Base-by-base conservation (phyloP, 2,113 vertebrate species). In the Leuciscus idus region DNA sequence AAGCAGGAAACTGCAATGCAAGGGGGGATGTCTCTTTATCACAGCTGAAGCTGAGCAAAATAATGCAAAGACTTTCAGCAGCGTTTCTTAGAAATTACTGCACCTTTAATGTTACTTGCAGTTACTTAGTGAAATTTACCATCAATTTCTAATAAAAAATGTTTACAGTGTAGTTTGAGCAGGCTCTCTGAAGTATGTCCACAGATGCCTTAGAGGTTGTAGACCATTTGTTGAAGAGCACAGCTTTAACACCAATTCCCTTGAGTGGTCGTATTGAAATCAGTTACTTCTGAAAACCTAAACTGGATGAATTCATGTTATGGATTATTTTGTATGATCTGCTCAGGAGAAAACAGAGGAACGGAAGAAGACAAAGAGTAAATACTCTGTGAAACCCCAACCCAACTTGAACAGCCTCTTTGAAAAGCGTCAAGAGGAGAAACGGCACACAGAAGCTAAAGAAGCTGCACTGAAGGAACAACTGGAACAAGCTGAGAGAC, bases 351-450 rank as follows among this genome's bases (percentile, higher is more conserved):
- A 81, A 57, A 15, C 1, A 4, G 50, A 83, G 6, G 79, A 92
- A 30, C 85, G 87, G 86, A 82, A 89, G 64, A 4, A 19, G 0
- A 75, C 43, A 17, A 33, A 81, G 4, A 94, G 90, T 33, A 96
- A 96, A 50, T 97, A 97, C 0, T 81, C 87, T 1, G 59, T 96
- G 90, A 97, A 92, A 43, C 91, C 94, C 0, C 85, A 72, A n/a
- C 80, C 77, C 68, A 94, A 96, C 36, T 88, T 96, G 64, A 88
- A 85, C 81, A 98, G 97, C 89, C 92, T 74, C 17, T 97, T 96
- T 83, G 86, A 96, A 68, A 89, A 91, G 48, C 90, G 93, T 30
- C 95, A 96, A 82, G 90, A 94, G 86, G 76, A 89, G 75, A 95
- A 93, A 89, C 85, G 85, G 26, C 33, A 66, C 52, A 83, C 92